These are phyloP conservation scores for Drosophila koepferae DNA, from an alignment of 2,888 invertebrate species.

Conservation along the genomic window DNA sequence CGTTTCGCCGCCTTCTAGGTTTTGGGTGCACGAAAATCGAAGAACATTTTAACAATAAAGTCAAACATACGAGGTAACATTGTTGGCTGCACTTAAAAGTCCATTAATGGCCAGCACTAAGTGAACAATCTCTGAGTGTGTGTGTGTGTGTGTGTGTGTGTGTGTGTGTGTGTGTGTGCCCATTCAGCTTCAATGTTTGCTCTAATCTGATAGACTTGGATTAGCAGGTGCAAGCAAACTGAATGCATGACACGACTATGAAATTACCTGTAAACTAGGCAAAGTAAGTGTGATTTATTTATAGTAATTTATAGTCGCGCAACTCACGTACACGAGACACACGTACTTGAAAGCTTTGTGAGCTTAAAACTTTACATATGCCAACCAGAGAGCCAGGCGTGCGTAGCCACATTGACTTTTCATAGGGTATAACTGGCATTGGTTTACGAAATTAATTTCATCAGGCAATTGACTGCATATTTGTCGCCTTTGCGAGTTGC, in stretches of 20 bases:
- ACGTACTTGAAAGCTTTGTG: constrained; percentile 21
- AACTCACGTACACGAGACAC: constrained; percentile 18
- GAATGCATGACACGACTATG: not conserved
- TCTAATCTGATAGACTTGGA: constrained; percentile 29
- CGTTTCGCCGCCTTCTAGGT: not conserved
- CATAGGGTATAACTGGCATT: constrained; percentile 5
- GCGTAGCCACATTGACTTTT: not conserved
- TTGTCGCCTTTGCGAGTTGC: constrained; percentile 8
- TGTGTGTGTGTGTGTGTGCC: no score
- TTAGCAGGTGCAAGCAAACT: constrained; percentile 28
- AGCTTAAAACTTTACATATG: constrained; percentile 14
- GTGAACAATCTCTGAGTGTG: constrained; percentile 67
- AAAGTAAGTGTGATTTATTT: not conserved
- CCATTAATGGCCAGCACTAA: constrained; percentile 78
- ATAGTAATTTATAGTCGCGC: not conserved
- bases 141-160: not conserved
- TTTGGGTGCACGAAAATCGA: constrained; percentile 43
- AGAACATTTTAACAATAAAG: constrained; percentile 70
- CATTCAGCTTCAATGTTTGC: constrained; percentile 61
- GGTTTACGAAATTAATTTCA: constrained; percentile 13
- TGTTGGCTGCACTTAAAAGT: constrained; percentile 79
- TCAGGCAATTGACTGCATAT: constrained; percentile 11
- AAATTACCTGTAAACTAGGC: constrained; percentile 21
- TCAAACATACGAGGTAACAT: constrained; percentile 65
- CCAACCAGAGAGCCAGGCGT: not conserved